Evolutionary conservation across 2,888 invertebrate genomes (phyloP).

Genomic region (Alcis repandata): DNA sequence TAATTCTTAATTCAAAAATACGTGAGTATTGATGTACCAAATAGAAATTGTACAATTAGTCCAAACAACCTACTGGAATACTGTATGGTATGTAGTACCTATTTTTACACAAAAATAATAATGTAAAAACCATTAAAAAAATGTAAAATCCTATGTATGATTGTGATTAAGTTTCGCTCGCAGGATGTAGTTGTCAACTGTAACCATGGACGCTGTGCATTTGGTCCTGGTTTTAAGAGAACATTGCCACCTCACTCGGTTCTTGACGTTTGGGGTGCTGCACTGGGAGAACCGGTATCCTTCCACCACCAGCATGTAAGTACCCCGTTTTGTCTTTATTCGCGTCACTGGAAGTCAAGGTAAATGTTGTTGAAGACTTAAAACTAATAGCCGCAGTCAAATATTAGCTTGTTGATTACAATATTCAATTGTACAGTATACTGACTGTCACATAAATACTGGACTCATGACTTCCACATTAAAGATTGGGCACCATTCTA

Average conservation of each 20-base stretch:
- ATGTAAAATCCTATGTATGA: slow-evolving; percentile 23
- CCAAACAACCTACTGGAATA: background rate
- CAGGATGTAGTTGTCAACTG: slow-evolving; percentile 43
- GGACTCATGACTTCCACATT: too few species aligned
- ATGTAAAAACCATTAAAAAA: background rate
- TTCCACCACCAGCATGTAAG: slow-evolving; percentile 60
- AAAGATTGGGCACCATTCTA: too few species aligned
- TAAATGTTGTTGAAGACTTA: background rate
- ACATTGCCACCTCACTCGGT: slow-evolving; percentile 53
- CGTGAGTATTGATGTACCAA: too few species aligned
- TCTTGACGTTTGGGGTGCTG: slow-evolving; percentile 50
- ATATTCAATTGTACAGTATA: background rate
- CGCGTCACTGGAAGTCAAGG: slow-evolving; percentile 56
- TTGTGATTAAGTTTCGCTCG: slow-evolving; percentile 48
- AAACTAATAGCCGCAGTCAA: background rate
- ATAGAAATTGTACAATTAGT: too few species aligned
- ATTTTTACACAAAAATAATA: background rate
- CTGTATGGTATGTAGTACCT: background rate
- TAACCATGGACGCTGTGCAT: slow-evolving; percentile 57
- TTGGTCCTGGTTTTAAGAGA: slow-evolving; percentile 53
- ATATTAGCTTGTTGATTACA: background rate
- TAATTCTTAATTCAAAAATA: too few species aligned
- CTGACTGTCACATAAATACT: too few species aligned
- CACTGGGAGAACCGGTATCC: slow-evolving; percentile 65
- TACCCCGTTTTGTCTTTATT: slow-evolving; percentile 60